Base-by-base conservation (phyloP, 2,888 invertebrate species). In the Apodemia zela region DNA sequence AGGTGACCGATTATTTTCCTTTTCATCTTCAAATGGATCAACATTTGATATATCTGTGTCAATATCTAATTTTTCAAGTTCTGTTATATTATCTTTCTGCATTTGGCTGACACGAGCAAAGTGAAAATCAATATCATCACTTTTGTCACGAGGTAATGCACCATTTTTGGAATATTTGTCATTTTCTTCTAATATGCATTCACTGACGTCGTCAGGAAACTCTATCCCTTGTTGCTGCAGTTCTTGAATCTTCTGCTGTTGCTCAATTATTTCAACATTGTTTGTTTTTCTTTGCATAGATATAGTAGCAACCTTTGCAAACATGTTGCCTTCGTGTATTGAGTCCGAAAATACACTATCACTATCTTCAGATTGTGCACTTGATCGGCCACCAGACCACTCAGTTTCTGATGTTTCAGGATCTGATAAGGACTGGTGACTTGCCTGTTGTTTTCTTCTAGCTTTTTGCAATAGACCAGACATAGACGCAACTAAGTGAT, bases 391-490 rank as follows among this genome's bases (percentile, higher is more conserved):
- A 54, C 94, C 94, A 64, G 93, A 92, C 92, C 92, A 95, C 77
- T 95, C 95, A 5, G 94, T 94, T 81, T 95, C 95, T 0, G 95
- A 95, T 59, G 95, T 95, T 82, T 96, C 96, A 4, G 95, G 95
- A 77, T 96, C 96, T 13, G 96, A 96, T 61, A 96, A 77, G 0
- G 95, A 95, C 73, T 95, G 94, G 69, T 93, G 90, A 71, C 92
- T 90, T 38, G 91, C 85, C 75, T 92, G 92, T 38, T 93, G 93
- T 82, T 94, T 94, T 73, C 95, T 84, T 79, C 96, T 96, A 0
- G 97, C 97, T 87, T 97, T 97, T 81, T 97, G 96, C 72, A 97
- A 87, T 67, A 97, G 94, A 25, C 96, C 97, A 1, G 96, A 97
- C 85, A 97, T 95, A 0, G 97, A 97, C 0, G 96, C 95, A 0